phyloP scores from a whole-genome alignment of 1,140 invertebrate genomes.

The Proales similis region DNA sequence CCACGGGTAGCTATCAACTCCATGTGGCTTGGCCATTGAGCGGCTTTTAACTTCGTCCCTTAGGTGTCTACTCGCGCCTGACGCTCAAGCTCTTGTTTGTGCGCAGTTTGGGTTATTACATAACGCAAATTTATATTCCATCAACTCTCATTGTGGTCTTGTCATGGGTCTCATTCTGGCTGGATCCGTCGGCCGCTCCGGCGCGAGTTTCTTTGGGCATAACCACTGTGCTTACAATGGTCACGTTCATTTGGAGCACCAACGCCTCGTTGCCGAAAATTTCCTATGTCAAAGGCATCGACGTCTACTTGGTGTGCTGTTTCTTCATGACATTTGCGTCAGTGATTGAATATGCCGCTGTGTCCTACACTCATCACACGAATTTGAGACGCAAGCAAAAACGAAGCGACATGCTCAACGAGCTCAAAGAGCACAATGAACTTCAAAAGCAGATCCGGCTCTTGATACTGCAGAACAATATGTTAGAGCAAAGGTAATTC shows the following conservation, averaged over 20 bases:
- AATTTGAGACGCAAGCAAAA: slow-evolving; percentile 9
- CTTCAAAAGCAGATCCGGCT: slow-evolving; percentile 9
- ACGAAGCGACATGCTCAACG: neutral
- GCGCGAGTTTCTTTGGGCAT: slow-evolving; percentile 90
- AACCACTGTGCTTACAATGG: slow-evolving; percentile 94
- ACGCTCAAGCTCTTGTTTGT: slow-evolving; percentile 95
- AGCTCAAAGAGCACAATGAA: neutral
- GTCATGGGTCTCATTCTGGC: slow-evolving; percentile 94
- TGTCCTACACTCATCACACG: slow-evolving; percentile 39
- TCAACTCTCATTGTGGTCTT: slow-evolving; percentile 96
- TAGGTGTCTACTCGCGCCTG: slow-evolving; percentile 94
- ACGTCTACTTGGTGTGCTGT: slow-evolving; percentile 92
- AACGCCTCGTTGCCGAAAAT: slow-evolving; percentile 95
- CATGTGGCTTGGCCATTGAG: neutral
- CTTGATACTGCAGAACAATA: no score
- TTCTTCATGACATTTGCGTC: slow-evolving; percentile 65
- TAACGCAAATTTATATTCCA: slow-evolving; percentile 98
- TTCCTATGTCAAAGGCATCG: slow-evolving; percentile 91
- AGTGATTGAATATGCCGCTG: slow-evolving; percentile 41
- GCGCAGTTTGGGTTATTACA: slow-evolving; percentile 94
- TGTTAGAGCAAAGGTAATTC: no score
- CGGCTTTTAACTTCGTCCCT: neutral
- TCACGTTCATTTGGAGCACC: slow-evolving; percentile 94
- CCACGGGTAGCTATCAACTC: slow-evolving; percentile 39
- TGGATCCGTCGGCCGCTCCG: slow-evolving; percentile 86